phyloP scores from a whole-genome alignment of 2,113 vertebrate genomes.

The Hypanus sabinus region DNA sequence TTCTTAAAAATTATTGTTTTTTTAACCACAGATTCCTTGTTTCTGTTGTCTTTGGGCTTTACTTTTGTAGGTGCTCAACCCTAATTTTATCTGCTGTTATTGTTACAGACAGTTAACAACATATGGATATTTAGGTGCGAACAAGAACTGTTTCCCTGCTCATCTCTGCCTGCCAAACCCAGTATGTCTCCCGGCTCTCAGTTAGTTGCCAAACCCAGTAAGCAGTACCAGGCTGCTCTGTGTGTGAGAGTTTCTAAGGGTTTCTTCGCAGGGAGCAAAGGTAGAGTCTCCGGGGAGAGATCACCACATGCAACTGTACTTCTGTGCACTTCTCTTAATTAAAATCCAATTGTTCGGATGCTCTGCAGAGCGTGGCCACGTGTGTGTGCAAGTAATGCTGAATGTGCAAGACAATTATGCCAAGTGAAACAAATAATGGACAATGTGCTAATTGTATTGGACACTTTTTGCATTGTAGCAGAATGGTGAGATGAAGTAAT shows the following conservation, averaged over 20 bases:
- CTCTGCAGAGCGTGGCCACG: neutral
- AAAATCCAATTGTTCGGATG: neutral
- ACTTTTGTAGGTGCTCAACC: neutral
- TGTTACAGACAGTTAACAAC: neutral
- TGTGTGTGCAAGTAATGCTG: neutral
- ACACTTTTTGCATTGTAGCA: neutral
- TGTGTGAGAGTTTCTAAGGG: neutral
- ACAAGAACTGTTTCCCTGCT: neutral
- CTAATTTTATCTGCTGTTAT: neutral
- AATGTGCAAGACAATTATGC: constrained; percentile 13
- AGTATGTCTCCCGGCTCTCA: no score
- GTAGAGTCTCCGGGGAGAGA: neutral
- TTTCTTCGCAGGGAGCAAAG: neutral
- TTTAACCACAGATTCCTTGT: no score
- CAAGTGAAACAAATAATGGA: constrained; percentile 12
- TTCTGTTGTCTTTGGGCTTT: neutral
- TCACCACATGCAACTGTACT: neutral
- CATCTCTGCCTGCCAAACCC: neutral
- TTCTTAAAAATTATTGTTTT: no score
- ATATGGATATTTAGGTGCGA: neutral
- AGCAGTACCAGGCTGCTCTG: neutral
- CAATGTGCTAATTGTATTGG: constrained; percentile 23
- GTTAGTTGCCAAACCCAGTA: no score
- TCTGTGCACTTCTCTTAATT: neutral
- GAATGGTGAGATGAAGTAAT: neutral